Percentiles rank a stretch among this genome's conserved stretches.
These are phyloP conservation scores for Burhinus bistriatus DNA, from an alignment of 2,113 vertebrate species.

Conservation along the genomic window DNA sequence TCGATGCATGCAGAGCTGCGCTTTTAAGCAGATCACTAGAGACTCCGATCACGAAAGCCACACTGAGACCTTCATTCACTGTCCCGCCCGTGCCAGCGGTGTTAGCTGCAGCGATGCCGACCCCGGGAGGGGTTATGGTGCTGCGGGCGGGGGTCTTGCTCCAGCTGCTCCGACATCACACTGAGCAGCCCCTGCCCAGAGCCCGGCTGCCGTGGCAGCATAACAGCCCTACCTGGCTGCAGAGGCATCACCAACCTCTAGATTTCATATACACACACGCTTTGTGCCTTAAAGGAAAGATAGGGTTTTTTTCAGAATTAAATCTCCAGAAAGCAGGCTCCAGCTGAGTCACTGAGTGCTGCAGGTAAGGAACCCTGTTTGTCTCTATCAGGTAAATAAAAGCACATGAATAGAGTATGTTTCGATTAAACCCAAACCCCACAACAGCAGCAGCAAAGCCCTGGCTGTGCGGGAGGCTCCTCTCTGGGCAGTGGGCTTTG, in stretches of 20 bases:
- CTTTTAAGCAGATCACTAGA: neutral
- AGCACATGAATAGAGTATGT: fast-evolving
- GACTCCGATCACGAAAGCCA: neutral
- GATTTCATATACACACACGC: fast-evolving
- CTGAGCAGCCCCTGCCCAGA: neutral
- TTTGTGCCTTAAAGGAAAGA: neutral
- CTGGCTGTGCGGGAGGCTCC: fast-evolving
- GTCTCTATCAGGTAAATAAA: too few species aligned
- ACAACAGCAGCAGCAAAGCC: neutral
- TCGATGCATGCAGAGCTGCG: fast-evolving
- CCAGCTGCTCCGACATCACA: fast-evolving
- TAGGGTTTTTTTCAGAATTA: neutral
- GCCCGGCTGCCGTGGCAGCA: neutral
- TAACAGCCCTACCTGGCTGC: neutral
- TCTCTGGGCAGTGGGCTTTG: neutral
- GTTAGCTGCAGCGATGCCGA: neutral
- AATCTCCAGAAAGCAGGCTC: neutral
- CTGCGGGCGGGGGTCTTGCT: fast-evolving
- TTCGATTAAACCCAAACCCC: neutral
- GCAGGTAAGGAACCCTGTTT: neutral
- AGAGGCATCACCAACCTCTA: neutral
- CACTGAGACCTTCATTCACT: neutral
- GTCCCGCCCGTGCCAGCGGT: fast-evolving
- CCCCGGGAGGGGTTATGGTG: too few species aligned
- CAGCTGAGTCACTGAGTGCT: neutral